A percentile compares a stretch with the other conserved stretches of the same genome.
Evolutionary conservation across 2,113 vertebrate genomes (phyloP).

Genomic region (Oceanodroma tethys): DNA sequence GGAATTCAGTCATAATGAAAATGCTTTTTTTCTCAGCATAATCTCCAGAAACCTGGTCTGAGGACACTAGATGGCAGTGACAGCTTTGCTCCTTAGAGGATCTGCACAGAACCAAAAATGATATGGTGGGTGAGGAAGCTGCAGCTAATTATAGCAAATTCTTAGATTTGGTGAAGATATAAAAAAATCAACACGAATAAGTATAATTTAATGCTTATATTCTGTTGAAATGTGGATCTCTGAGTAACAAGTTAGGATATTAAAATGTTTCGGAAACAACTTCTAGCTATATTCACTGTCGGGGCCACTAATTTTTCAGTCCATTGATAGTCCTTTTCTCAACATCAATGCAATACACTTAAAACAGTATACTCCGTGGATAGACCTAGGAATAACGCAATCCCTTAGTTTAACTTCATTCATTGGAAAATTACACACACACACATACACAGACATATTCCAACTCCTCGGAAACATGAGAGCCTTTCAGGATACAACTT

Average conservation of each 20-base stretch:
- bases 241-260: background rate
- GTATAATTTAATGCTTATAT: background rate
- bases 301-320: background rate
- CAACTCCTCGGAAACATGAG: background rate
- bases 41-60: background rate
- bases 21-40: fast-evolving
- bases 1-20: background rate
- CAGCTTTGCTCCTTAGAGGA: background rate
- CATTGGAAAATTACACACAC: background rate
- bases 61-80: constrained; percentile 52
- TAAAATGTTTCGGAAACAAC: background rate
- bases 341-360: background rate
- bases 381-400: background rate
- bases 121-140: background rate
- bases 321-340: background rate
- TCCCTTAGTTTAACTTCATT: background rate
- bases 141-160: background rate
- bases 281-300: background rate
- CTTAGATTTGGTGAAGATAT: background rate
- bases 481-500: background rate
- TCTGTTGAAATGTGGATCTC: background rate
- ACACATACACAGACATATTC: fast-evolving
- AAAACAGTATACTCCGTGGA: background rate
- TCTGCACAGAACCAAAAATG: background rate
- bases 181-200: fast-evolving